These are phyloP conservation scores for Auanema freiburgensis DNA, from an alignment of 2,888 invertebrate genomes.

Conservation along the genomic window DNA sequence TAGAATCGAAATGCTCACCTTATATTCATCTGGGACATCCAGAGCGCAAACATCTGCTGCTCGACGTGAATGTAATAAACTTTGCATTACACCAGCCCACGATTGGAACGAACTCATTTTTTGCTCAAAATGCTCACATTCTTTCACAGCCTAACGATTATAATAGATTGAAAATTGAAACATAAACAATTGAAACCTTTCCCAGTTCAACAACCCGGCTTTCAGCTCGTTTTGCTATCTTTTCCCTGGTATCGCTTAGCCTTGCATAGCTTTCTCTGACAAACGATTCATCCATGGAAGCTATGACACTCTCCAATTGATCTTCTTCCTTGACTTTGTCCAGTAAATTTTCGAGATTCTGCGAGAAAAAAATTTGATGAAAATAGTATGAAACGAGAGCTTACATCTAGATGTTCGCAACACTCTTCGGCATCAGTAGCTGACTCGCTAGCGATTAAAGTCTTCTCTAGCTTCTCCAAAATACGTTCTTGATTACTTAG, in stretches of 20 bases:
- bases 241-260: conserved; percentile 22
- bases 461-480: conserved; percentile 27
- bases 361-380: conserved; percentile 5
- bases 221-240: conserved; percentile 15
- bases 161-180: too few relatives aligned
- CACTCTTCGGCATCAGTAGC: conserved; percentile 82
- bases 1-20: conserved; percentile 59
- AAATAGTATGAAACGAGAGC: conserved; percentile 13
- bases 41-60: conserved; percentile 79
- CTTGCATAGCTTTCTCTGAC: conserved; percentile 22
- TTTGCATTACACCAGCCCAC: conserved; percentile 76
- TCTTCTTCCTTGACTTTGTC: conserved; percentile 30
- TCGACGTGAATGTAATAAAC: conserved; percentile 75
- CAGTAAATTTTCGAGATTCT: conserved; percentile 46
- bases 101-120: conserved; percentile 70
- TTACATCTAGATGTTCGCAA: conserved; percentile 82
- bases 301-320: conserved; percentile 8
- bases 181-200: conserved; percentile 5
- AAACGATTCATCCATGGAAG: conserved; percentile 29
- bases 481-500: conserved; percentile 28
- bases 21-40: conserved; percentile 77
- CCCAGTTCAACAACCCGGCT: conserved; percentile 18
- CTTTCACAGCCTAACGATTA: conserved; percentile 38
- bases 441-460: conserved; percentile 15
- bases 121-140: conserved; percentile 54